These are phyloP conservation scores for Polymixis lichenea DNA, from an alignment of 2,888 invertebrate species.

Conservation along the genomic window DNA sequence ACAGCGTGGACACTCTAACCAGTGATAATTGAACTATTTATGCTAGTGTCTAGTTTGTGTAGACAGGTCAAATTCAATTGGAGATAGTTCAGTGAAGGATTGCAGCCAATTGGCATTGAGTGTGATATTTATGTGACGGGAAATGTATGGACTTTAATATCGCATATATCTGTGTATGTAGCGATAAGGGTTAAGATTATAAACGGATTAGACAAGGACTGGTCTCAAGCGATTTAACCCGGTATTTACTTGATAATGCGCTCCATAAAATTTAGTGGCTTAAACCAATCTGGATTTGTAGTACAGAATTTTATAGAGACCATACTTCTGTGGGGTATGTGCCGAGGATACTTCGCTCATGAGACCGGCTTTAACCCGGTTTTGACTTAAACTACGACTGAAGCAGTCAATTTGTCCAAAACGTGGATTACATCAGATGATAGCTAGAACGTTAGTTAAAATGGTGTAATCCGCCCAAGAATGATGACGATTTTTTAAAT, in stretches of 20 bases:
- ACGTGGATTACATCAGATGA: slow-evolving; percentile 30
- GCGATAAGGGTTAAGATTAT: slow-evolving; percentile 47
- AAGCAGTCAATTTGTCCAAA: slow-evolving; percentile 39
- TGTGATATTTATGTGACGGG: slow-evolving; percentile 47
- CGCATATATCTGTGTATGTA: slow-evolving; percentile 55
- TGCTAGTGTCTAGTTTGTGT: slow-evolving; percentile 52
- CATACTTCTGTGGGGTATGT: not conserved
- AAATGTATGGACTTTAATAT: slow-evolving; percentile 48
- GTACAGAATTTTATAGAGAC: not conserved
- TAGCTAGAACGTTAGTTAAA: slow-evolving; percentile 16
- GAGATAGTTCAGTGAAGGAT: slow-evolving; percentile 53
- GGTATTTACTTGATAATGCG: not conserved
- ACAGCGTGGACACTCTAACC: slow-evolving; percentile 65
- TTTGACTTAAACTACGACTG: slow-evolving; percentile 54
- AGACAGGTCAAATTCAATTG: slow-evolving; percentile 50
- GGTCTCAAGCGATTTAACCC: slow-evolving; percentile 26
- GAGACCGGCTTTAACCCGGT: slow-evolving; percentile 40
- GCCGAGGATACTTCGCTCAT: slow-evolving; percentile 6
- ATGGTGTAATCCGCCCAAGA: slow-evolving; percentile 31
- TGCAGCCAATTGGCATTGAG: slow-evolving; percentile 52
- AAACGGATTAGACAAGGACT: slow-evolving; percentile 48
- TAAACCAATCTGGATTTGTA: not conserved
- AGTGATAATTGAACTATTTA: slow-evolving; percentile 62
- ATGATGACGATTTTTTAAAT: slow-evolving; percentile 36
- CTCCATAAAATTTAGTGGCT: slow-evolving; percentile 10